phyloP scores from a whole-genome alignment of 2,888 invertebrate species.

The Lymantria dispar region DNA sequence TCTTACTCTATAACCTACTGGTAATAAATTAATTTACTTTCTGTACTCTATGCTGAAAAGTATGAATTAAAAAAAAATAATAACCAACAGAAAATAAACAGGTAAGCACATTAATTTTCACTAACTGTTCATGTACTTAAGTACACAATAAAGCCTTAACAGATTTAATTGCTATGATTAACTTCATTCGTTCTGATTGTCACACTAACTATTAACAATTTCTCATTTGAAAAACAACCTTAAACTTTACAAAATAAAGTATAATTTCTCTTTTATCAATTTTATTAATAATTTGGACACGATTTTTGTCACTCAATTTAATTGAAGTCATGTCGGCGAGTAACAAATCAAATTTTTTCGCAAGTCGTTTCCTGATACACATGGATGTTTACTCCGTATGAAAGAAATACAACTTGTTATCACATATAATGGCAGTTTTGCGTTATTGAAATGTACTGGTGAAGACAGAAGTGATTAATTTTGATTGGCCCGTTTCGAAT shows the following conservation, averaged over 20 bases:
- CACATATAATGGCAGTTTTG: constrained; percentile 67
- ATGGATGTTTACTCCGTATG: constrained; percentile 44
- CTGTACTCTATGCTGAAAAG: too few relatives aligned
- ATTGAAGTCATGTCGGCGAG: constrained; percentile 61
- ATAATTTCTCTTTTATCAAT: constrained; percentile 11
- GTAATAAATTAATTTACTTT: too few relatives aligned
- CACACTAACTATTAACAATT: constrained; percentile 38
- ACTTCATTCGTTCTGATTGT: constrained; percentile 53
- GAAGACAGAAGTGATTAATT: constrained; percentile 37
- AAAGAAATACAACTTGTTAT: constrained; percentile 73
- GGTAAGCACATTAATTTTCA: constrained; percentile 27
- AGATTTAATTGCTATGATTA: constrained; percentile 73
- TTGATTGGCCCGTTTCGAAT: constrained; percentile 13
- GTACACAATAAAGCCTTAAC: constrained; percentile 63
- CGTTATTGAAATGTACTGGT: constrained; percentile 60
- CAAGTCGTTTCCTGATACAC: constrained; percentile 59
- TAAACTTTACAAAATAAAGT: constrained; percentile 29
- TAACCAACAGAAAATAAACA: constrained; percentile 5
- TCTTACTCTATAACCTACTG: too few relatives aligned
- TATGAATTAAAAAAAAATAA: neutral
- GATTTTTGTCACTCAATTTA: constrained; percentile 76
- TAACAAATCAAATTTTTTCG: constrained; percentile 79
- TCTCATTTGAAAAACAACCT: constrained; percentile 28
- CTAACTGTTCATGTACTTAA: constrained; percentile 30
- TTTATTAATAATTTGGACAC: constrained; percentile 31